phyloP scores from a whole-genome alignment of 2,797 vertebrate species.

The Bovichtus variegatus region DNA sequence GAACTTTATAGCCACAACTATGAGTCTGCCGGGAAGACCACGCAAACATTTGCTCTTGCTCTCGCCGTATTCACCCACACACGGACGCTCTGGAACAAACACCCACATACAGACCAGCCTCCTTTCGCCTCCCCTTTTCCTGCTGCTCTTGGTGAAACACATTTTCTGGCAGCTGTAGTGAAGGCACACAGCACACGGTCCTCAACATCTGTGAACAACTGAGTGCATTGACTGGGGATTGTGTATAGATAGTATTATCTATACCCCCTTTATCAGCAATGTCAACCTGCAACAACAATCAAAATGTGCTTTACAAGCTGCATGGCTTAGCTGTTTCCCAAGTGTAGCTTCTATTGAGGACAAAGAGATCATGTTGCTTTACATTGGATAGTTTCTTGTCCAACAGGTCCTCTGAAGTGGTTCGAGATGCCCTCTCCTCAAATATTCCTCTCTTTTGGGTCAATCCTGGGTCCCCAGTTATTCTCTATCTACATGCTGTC shows the following conservation, averaged over 20 bases:
- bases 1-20: conserved; percentile 28
- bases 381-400: not conserved
- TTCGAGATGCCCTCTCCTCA: not conserved
- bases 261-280: not conserved
- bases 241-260: conserved; percentile 15
- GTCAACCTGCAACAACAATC: conserved; percentile 1
- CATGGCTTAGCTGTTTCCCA: not conserved
- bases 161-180: conserved; percentile 12
- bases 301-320: not conserved
- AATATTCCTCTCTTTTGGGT: not conserved
- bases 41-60: conserved; percentile 48
- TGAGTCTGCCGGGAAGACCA: conserved; percentile 53
- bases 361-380: not conserved
- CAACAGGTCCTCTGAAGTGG: not conserved
- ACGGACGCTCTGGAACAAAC: conserved; percentile 16
- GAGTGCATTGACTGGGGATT: not conserved
- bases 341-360: not conserved
- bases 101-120: conserved; percentile 18
- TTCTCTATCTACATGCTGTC: not conserved
- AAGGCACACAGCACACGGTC: not conserved
- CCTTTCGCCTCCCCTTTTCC: conserved; percentile 15
- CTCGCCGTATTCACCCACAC: conserved; percentile 47
- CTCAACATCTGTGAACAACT: conserved; percentile 11
- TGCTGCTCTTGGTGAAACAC: conserved; percentile 38
- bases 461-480: not conserved